phyloP scores from a whole-genome alignment of 2,888 invertebrate genomes.

The Copidosoma aretas region DNA sequence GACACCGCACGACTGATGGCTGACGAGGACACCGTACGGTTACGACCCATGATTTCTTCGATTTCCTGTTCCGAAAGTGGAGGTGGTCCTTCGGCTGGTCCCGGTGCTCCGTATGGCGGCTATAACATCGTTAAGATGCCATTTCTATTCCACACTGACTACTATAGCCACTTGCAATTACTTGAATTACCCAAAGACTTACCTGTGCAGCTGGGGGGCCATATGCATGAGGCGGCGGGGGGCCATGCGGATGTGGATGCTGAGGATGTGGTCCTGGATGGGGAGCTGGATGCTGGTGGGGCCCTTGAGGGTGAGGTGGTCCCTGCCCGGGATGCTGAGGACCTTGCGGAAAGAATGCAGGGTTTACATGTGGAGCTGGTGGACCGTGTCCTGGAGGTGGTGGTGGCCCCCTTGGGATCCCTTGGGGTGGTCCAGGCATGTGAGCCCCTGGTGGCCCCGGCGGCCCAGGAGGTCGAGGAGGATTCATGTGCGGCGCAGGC shows the following conservation, averaged over 20 bases:
- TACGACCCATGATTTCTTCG: constrained; percentile 97
- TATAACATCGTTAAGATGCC: constrained; percentile 37
- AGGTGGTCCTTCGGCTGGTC: constrained; percentile 67
- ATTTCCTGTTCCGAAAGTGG: constrained; percentile 91
- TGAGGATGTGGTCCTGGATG: constrained; percentile 66
- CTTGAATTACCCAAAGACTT: neutral
- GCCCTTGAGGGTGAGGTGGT: constrained; percentile 69
- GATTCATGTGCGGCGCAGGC: too few relatives aligned
- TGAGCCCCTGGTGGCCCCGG: too few relatives aligned
- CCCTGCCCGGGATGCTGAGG: constrained; percentile 69
- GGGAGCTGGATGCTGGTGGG: constrained; percentile 71
- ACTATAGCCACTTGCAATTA: neutral
- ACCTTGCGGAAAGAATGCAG: constrained; percentile 91
- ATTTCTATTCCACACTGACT: neutral
- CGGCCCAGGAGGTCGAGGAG: too few relatives aligned
- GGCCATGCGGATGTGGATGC: constrained; percentile 68
- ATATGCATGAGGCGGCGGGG: constrained; percentile 67
- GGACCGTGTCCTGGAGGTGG: constrained; percentile 64
- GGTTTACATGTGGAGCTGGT: constrained; percentile 94
- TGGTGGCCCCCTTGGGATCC: too few relatives aligned
- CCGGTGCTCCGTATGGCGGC: constrained; percentile 71
- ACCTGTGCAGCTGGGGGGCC: constrained; percentile 64
- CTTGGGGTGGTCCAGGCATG: too few relatives aligned
- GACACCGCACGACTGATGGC: constrained; percentile 97
- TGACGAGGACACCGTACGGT: constrained; percentile 95